Evolutionary conservation across 2,888 invertebrate species (phyloP).

Genomic region (Conus canariensis): DNA sequence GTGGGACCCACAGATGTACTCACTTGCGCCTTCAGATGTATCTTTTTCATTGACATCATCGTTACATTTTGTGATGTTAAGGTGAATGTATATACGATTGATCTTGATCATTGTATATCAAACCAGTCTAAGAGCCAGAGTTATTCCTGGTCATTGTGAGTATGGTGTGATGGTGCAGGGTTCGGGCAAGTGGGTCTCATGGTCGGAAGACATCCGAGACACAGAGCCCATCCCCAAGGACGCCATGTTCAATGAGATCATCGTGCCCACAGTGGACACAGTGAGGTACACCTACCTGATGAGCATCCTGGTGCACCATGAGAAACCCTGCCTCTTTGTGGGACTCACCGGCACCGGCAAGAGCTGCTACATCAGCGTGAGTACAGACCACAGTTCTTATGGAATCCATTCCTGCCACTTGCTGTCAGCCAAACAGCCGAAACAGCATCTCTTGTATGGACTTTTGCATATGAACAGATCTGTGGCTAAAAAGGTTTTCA

Average conservation of each 20-base stretch:
- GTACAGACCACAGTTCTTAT: conserved; percentile 46
- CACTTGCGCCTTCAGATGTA: too few species aligned
- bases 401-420: background rate
- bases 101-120: too few species aligned
- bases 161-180: conserved; percentile 57
- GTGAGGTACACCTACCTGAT: conserved; percentile 90
- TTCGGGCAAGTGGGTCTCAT: conserved; percentile 93
- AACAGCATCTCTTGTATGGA: too few species aligned
- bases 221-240: conserved; percentile 81
- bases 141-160: too few species aligned
- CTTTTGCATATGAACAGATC: too few species aligned
- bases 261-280: conserved; percentile 95
- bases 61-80: too few species aligned
- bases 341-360: conserved; percentile 81
- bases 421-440: too few species aligned
- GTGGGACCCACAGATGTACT: too few species aligned
- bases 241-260: conserved; percentile 95
- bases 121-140: too few species aligned
- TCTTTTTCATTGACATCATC: too few species aligned
- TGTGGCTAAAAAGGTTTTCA: too few species aligned
- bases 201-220: conserved; percentile 90
- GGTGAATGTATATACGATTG: too few species aligned
- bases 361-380: conserved; percentile 79
- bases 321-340: conserved; percentile 91
- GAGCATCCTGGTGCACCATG: conserved; percentile 88